phyloP scores from a whole-genome alignment of 1,140 invertebrate genomes.

The Aphelinus atriplicis region DNA sequence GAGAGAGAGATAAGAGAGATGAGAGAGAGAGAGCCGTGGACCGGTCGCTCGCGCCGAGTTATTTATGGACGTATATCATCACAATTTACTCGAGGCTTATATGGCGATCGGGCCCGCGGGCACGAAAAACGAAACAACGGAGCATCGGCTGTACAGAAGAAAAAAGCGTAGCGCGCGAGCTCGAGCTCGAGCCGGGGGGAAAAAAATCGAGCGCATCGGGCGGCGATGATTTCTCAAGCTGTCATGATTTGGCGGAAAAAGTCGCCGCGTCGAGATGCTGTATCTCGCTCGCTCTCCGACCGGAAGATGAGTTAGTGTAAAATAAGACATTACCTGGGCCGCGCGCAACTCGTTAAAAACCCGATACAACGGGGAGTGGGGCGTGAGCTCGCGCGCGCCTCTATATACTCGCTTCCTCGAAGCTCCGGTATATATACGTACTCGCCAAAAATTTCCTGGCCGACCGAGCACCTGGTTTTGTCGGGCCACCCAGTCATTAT shows the following conservation, averaged over 20 bases:
- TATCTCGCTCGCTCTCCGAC: background rate
- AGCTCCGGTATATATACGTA: background rate
- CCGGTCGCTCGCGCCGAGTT: slow-evolving; percentile 1
- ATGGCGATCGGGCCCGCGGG: slow-evolving; percentile 21
- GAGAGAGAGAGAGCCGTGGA: background rate
- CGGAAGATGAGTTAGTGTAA: slow-evolving; percentile 35
- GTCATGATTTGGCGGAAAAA: slow-evolving; percentile 46
- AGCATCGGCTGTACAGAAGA: background rate
- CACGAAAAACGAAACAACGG: slow-evolving; percentile 36
- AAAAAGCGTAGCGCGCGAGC: background rate
- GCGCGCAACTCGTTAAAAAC: slow-evolving; percentile 7
- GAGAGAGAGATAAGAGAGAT: background rate
- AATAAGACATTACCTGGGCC: slow-evolving; percentile 15
- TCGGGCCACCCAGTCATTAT: background rate
- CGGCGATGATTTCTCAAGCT: slow-evolving; percentile 39
- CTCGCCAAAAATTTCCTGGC: slow-evolving; percentile 4
- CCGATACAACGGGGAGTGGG: slow-evolving; percentile 7
- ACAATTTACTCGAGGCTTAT: slow-evolving; percentile 36
- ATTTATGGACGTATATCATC: slow-evolving; percentile 33
- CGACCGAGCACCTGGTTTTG: too few relatives aligned
- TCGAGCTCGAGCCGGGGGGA: background rate
- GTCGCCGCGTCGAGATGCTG: slow-evolving; percentile 27
- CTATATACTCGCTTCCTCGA: too few relatives aligned
- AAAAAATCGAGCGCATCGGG: background rate
- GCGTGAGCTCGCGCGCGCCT: too few relatives aligned